Evolutionary conservation across 2,113 vertebrate genomes (phyloP), one percentile per base, ranked within the genome.

Genomic region (Brachionichthys hirsutus): DNA sequence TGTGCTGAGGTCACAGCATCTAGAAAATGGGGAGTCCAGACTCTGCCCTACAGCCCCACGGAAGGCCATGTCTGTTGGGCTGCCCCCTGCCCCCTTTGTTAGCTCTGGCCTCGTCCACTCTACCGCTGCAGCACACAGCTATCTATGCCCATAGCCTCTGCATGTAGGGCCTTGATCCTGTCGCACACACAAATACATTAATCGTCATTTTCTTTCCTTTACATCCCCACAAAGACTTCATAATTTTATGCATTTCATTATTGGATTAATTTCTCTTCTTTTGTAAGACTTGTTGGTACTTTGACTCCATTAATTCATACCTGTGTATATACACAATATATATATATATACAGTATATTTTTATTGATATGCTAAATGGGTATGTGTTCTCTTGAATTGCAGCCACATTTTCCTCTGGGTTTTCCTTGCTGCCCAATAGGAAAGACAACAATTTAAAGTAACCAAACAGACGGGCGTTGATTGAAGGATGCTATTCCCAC

Each of bases 101-200:
- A 87, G 84, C 81, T 88, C 91, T 44, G 87, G 80, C 80, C 80
- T 92, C 53, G 89, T 90, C 73, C 89, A 86, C 76, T 83, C 92
- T 87, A 90, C 92, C 93, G 92, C 93, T 83, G 85, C 89, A 77
- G 84, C 83, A 75, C 93, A 94, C 82, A 90, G 75, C 68, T 89
- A 90, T 55, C 17, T 87, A 49, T 89, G 87, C 85, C 89, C 93
- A 67, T 91, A 90, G 50, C 65, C 67, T 61, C 68, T 34, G 60
- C 67, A 76, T 55, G 55, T 24, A 57, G 58, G 67, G 41, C 64
- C 20, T 35, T 9, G 38, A 20, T 52, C 61, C 47, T 44, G 12
- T 43, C 52, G 60, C 47, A 54, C 63, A 62, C 71, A 61, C 6
- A 58, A n/a, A 76, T 52, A 69, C 72, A 41, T 40, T 60, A 65